These are phyloP conservation scores for Psammodynastes pulverulentus DNA, from an alignment of 2,113 vertebrate species.

Conservation along the genomic window DNA sequence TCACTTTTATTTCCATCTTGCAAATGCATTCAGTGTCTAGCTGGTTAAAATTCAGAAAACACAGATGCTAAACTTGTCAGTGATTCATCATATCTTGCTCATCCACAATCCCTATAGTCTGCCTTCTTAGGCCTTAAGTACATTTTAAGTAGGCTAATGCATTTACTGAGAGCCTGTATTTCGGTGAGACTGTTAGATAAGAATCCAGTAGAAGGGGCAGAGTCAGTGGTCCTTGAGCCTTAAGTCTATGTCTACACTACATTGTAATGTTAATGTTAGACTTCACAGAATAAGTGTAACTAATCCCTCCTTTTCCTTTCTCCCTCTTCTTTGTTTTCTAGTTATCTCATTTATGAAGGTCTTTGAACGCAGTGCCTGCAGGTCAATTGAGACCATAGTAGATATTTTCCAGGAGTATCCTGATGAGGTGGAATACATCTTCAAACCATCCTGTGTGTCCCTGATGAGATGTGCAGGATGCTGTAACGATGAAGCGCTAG, in stretches of 20 bases:
- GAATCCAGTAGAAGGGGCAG: neutral
- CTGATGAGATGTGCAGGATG: conserved; percentile 92
- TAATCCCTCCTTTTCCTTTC: neutral
- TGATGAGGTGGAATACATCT: conserved; percentile 93
- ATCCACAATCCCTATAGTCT: fast-evolving
- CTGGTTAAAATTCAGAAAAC: conserved; percentile 11
- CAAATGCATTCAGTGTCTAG: neutral
- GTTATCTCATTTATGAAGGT: conserved; percentile 93
- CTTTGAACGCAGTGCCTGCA: conserved; percentile 89
- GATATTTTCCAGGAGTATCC: conserved; percentile 97
- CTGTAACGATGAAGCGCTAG: conserved; percentile 89
- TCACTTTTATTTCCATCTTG: conserved; percentile 11
- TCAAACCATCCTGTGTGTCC: conserved; percentile 94
- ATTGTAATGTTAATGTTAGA: conserved; percentile 16
- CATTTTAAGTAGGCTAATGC: conserved; percentile 14
- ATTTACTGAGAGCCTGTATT: neutral
- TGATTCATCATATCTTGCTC: neutral
- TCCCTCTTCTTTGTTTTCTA: conserved; percentile 49
- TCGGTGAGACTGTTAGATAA: neutral
- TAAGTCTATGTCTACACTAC: neutral
- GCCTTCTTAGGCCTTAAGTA: neutral
- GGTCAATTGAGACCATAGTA: conserved; percentile 89
- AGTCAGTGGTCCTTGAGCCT: neutral
- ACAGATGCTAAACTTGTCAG: neutral
- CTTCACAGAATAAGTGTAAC: conserved; percentile 46